Conservation (phyloP, 2,888 invertebrate genomes). For the Argyra leucocephala region DNA sequence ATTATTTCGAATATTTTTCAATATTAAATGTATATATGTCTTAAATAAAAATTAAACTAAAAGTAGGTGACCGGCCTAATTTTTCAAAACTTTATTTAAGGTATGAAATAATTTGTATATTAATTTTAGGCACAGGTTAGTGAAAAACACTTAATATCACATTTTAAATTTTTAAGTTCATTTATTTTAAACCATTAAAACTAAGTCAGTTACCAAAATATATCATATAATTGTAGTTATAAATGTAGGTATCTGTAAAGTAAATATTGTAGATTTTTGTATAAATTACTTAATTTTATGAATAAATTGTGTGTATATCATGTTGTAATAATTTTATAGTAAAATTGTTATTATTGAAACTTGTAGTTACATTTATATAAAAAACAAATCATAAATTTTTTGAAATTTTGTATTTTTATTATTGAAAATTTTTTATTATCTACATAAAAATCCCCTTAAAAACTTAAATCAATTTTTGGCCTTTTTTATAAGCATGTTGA, state of each 20-base stretch:
- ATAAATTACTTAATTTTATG: neutral
- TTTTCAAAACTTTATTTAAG: neutral
- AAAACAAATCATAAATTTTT: too few relatives aligned
- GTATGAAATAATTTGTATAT: neutral
- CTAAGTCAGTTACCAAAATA: neutral
- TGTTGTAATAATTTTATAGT: neutral
- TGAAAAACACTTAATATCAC: neutral
- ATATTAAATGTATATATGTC: too few relatives aligned
- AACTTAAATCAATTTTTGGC: too few relatives aligned
- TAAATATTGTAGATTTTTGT: neutral
- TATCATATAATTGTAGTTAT: neutral
- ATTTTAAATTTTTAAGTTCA: neutral
- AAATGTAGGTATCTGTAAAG: neutral
- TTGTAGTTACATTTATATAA: neutral
- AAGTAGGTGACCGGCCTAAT: slow-evolving; percentile 6
- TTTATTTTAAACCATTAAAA: neutral
- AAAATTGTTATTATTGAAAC: neutral
- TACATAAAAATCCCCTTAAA: too few relatives aligned
- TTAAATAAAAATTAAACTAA: neutral
- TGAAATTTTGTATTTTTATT: too few relatives aligned
- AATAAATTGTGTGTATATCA: neutral
- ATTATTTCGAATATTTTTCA: too few relatives aligned
- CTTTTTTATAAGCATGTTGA: too few relatives aligned
- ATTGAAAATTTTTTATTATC: too few relatives aligned
- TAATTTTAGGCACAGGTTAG: neutral